Evolutionary conservation across 2,888 invertebrate species (phyloP), one percentile per base, ranked within the genome.

Genomic region (Galerucella pusilla): DNA sequence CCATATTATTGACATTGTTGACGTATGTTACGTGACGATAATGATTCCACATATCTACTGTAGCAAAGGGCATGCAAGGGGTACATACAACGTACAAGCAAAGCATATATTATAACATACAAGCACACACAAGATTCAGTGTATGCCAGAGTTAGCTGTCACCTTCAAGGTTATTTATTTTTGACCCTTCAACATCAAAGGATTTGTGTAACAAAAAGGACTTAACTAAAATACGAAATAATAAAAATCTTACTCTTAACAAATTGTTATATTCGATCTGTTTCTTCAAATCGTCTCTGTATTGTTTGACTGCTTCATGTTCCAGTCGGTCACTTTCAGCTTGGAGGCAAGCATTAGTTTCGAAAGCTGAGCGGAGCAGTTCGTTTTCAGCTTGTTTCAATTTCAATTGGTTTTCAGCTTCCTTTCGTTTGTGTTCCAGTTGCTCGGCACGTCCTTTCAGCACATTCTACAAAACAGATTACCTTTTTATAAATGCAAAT

Each of bases 261-360:
- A 82, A 16, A 71, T 85, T 84, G 66, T 85, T 86, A 77, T 87
- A 86, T 72, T 87, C 85, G 59, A 88, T 87, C 80, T 88, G 88
- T 73, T 86, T 83, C 61, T 82, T 80, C 42, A 88, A 78, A 75
- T 88, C 88, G 7, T 86, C 82, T 16, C 85, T 77, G 74, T 88
- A 88, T 73, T 86, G 83, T 20, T 79, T 74, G 45, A 79, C 79
- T 45, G 84, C 84, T 65, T 85, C 80, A 6, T 73, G 72, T 72
- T 84, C 81, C 73, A 85, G 75, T 49, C 85, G 78, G 16, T 84
- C 84, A 71, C 84, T 81, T 78, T 88, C 87, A 5, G 82, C 84
- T 75, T 84, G 83, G 42, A 88, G 78, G 52, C 85, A 77, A 57
- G 81, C 80, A 75, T 88, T 86, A 12, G 83, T 84, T 71, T 87